Evolutionary conservation across 2,888 invertebrate genomes (phyloP), one percentile per base, ranked within the genome.

Genomic region (Pteria penguin): DNA sequence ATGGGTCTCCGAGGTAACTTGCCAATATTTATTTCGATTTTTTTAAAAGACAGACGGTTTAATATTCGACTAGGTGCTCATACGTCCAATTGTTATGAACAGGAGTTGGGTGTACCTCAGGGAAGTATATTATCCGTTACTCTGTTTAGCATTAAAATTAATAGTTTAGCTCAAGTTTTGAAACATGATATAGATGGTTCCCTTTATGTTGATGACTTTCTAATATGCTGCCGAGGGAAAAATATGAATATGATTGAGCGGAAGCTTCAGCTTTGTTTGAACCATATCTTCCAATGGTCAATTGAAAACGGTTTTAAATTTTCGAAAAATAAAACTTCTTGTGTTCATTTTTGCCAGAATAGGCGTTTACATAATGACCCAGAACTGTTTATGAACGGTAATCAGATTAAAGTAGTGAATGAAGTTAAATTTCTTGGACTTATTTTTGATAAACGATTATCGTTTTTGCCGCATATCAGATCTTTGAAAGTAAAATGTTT

Each of bases 1-100:
- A 65, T 80, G 33, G 80, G 80, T 31, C 72, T 83, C 24, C 65
- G 70, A 54, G 83, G 83, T 24, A 62, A 69, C 36, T 66, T 75
- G 11, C 79, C 77, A 18, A 58, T 69, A 58, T 81, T 83, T 63
- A 72, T 83, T 63, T 32, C 29, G 11, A 29, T 18, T 18, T 11
- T 63, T 33, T 29, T 63, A 33, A 18, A 24, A 18, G 32, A 29
- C 1, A 63, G 33, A 33, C 3, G 3, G 24, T 63, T 63, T 32
- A 11, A 32, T 22, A 24, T 5, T 2, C 63, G 32, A 18, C n/a
- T 33, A n/a, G 63, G 33, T 22, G 24, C 63, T 4, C n/a, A 33
- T 36, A 4, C 22, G 18, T 63, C 18, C 11, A 3, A 63, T 33
- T 2, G 26, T 5, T 24, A 32, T 32, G 36, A 63, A 33, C 63